Percentiles rank a stretch among this genome's conserved stretches.
These are phyloP conservation scores for Porites lobata DNA, from an alignment of 92 coral and sea anemone genomes.

Conservation along the genomic window DNA sequence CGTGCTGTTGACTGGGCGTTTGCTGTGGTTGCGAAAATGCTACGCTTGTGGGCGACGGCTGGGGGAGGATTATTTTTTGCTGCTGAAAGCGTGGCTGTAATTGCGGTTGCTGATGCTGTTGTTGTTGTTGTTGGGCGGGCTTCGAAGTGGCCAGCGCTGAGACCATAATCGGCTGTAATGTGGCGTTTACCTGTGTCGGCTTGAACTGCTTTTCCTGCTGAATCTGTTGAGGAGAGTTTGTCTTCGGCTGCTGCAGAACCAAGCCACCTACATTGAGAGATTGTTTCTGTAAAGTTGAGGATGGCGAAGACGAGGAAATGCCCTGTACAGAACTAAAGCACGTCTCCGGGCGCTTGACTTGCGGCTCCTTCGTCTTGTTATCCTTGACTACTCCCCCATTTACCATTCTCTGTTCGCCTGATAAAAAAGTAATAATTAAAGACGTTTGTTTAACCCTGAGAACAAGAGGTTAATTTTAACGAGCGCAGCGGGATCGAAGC, in stretches of 20 bases:
- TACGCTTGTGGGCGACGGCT: constrained; percentile 67
- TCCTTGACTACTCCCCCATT: constrained; percentile 21
- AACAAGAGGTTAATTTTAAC: too few species aligned
- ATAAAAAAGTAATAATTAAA: not conserved
- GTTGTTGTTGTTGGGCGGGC: constrained; percentile 60
- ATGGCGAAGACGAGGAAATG: not conserved
- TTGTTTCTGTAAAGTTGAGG: constrained; percentile 25
- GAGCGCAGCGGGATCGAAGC: too few species aligned
- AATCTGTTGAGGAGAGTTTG: constrained; percentile 27
- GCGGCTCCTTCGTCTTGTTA: constrained; percentile 17
- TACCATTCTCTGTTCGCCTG: constrained; percentile 19
- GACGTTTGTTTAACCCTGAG: too few species aligned
- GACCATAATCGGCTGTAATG: constrained; percentile 34
- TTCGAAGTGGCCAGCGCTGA: constrained; percentile 39
- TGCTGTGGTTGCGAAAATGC: constrained; percentile 57
- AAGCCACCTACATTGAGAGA: constrained; percentile 25
- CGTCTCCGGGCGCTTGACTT: constrained; percentile 11
- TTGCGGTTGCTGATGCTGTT: constrained; percentile 37
- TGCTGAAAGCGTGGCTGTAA: constrained; percentile 71
- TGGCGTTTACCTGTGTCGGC: constrained; percentile 16
- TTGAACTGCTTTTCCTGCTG: constrained; percentile 60
- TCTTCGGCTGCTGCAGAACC: constrained; percentile 22
- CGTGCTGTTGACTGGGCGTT: constrained; percentile 61
- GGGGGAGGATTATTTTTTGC: constrained; percentile 74
- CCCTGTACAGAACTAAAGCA: not conserved